These are phyloP conservation scores for Meandrusa payeni DNA, from an alignment of 2,888 invertebrate genomes.

Conservation along the genomic window DNA sequence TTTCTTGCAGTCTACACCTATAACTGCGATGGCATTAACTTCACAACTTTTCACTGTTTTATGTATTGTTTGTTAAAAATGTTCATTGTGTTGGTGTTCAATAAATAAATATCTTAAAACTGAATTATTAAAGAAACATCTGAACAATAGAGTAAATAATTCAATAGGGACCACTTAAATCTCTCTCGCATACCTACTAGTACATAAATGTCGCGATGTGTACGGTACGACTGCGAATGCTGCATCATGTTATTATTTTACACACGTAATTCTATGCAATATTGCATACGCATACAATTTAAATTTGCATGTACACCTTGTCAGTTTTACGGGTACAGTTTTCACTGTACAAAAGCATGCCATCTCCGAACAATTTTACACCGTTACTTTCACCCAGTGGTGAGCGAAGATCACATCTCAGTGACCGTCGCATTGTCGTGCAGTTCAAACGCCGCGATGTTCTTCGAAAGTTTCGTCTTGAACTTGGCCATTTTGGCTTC, in stretches of 20 bases:
- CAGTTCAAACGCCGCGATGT: conserved; percentile 63
- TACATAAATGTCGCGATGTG: too few relatives aligned
- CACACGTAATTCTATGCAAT: conserved; percentile 8
- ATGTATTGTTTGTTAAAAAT: too few relatives aligned
- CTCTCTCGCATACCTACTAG: too few relatives aligned
- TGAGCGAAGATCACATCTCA: conserved; percentile 40
- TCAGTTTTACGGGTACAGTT: background rate
- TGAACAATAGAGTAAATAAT: too few relatives aligned
- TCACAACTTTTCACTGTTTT: too few relatives aligned
- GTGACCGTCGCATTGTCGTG: conserved; percentile 49
- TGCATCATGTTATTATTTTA: conserved; percentile 3
- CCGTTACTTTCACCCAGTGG: conserved; percentile 71
- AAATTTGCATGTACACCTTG: conserved; percentile 14
- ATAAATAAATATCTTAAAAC: too few relatives aligned
- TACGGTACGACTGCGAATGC: too few relatives aligned
- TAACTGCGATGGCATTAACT: too few relatives aligned
- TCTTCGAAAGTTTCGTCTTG: conserved; percentile 70
- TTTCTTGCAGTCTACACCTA: too few relatives aligned
- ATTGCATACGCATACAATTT: conserved; percentile 18
- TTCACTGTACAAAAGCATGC: conserved; percentile 19
- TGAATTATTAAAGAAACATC: too few relatives aligned
- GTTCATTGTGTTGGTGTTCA: too few relatives aligned
- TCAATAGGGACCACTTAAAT: too few relatives aligned
- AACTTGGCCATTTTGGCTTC: conserved; percentile 52
- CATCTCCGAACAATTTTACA: conserved; percentile 35